phyloP scores from a whole-genome alignment of 2,888 invertebrate species.

The Allygus modestus region DNA sequence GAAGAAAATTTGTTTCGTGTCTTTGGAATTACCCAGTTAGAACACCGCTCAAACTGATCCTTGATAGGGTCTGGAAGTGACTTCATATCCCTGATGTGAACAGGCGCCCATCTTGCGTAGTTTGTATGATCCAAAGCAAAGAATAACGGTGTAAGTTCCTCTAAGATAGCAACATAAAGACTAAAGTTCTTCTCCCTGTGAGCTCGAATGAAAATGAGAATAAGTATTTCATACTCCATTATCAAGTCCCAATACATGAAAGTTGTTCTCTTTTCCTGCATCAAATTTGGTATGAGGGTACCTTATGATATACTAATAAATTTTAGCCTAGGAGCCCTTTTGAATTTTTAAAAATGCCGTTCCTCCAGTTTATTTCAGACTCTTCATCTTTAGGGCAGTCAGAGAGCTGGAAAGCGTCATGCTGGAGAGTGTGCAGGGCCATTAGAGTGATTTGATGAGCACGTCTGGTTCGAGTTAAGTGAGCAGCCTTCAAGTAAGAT shows the following conservation, averaged over 20 bases:
- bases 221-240: not conserved
- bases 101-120: not conserved
- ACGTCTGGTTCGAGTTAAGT: slow-evolving; percentile 19
- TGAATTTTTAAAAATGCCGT: not conserved
- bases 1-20: not conserved
- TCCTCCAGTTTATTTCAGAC: not conserved
- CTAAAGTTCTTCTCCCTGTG: not conserved
- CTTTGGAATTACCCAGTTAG: not conserved
- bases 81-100: slow-evolving; percentile 3
- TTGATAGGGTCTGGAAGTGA: not conserved
- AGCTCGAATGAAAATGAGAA: not conserved
- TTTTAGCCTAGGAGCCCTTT: no score
- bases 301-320: no score
- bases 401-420: slow-evolving; percentile 14
- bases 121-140: slow-evolving; percentile 3
- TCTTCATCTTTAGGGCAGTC: not conserved
- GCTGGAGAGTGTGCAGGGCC: not conserved
- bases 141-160: slow-evolving; percentile 1
- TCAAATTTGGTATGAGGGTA: no score
- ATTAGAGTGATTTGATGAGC: slow-evolving; percentile 36
- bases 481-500: slow-evolving; percentile 22
- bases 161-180: not conserved
- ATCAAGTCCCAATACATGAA: not conserved
- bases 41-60: not conserved
- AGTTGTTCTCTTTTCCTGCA: not conserved